phyloP scores from a whole-genome alignment of 2,113 vertebrate genomes.

The Albula goreensis region DNA sequence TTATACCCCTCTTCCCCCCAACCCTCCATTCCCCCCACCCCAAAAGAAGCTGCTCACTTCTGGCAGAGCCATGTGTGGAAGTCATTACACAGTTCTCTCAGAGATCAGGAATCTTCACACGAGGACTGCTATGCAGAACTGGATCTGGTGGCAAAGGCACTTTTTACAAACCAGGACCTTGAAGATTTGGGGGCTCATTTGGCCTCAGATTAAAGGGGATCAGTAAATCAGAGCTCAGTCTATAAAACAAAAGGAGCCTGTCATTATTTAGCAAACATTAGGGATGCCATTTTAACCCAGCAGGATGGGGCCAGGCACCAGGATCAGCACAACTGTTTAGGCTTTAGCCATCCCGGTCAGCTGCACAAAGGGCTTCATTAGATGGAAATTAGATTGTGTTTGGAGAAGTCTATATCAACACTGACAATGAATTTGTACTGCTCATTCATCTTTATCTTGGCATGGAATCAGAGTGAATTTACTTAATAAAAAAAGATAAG shows the following conservation, averaged over 20 bases:
- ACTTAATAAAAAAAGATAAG: constrained; percentile 28
- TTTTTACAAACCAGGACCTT: not conserved
- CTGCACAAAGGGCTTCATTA: constrained; percentile 59
- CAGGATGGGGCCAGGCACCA: constrained; percentile 33
- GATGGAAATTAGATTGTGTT: constrained; percentile 63
- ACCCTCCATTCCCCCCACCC: too few species aligned
- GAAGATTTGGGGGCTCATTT: constrained; percentile 19
- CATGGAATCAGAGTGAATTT: constrained; percentile 33
- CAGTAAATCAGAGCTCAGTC: not conserved
- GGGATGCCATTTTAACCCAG: not conserved
- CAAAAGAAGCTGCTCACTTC: not conserved
- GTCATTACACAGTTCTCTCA: not conserved
- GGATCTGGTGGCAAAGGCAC: not conserved
- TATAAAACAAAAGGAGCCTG: constrained; percentile 28
- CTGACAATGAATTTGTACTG: constrained; percentile 58
- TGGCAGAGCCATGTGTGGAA: not conserved
- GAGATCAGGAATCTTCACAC: not conserved
- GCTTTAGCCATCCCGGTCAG: constrained; percentile 33
- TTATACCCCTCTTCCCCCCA: too few species aligned
- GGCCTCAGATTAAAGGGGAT: constrained; percentile 16
- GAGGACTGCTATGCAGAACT: not conserved
- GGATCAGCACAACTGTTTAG: constrained; percentile 48
- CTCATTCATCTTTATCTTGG: constrained; percentile 57
- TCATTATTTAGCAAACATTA: constrained; percentile 26
- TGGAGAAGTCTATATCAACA: constrained; percentile 63